These are phyloP conservation scores for Biston betularia DNA, from an alignment of 2,888 invertebrate genomes.

Conservation along the genomic window DNA sequence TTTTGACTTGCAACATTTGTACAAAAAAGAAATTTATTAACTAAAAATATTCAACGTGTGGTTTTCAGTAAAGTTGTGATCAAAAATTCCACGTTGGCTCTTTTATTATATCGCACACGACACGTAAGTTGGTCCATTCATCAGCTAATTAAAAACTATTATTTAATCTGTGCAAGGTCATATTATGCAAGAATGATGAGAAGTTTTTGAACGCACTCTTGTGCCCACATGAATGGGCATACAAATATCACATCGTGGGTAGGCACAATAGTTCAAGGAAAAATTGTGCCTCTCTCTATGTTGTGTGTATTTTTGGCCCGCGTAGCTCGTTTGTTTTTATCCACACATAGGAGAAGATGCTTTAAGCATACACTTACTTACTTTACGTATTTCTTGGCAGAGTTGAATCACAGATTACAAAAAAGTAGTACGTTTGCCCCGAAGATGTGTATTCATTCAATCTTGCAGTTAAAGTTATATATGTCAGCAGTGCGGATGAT, in stretches of 20 bases:
- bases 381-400: too few species aligned
- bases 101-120: neutral
- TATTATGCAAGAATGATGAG: slow-evolving; percentile 59
- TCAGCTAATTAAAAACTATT: neutral
- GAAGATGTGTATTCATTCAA: too few species aligned
- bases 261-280: slow-evolving; percentile 31
- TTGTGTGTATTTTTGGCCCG: neutral
- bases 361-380: neutral
- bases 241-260: slow-evolving; percentile 31
- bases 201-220: slow-evolving; percentile 44
- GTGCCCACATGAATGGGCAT: slow-evolving; percentile 24
- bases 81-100: neutral
- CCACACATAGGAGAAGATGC: neutral
- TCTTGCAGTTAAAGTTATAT: too few species aligned
- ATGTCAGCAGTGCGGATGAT: too few species aligned
- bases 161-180: slow-evolving; percentile 54
- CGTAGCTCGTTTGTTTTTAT: slow-evolving; percentile 1
- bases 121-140: neutral
- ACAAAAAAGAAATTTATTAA: neutral
- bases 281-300: slow-evolving; percentile 25
- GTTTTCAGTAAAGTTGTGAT: neutral
- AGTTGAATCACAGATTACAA: too few species aligned
- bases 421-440: too few species aligned
- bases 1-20: too few species aligned
- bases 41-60: neutral